Conservation (phyloP, 2,113 vertebrate species). For the Pantherophis guttatus region DNA sequence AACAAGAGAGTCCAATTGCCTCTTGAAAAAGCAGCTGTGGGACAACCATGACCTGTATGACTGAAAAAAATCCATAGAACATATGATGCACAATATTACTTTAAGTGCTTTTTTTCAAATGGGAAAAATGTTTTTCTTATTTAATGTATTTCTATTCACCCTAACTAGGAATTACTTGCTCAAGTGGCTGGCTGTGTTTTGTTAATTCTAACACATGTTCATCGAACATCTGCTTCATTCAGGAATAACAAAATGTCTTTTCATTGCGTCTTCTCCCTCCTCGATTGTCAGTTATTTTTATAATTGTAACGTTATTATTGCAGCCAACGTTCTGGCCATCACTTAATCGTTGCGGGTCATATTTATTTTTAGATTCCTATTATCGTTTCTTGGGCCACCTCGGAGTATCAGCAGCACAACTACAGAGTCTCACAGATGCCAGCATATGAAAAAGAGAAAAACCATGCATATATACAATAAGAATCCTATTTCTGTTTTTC, state of each 20-base stretch:
- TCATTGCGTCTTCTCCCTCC: constrained; percentile 53
- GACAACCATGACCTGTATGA: too few relatives aligned
- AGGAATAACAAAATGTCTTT: constrained; percentile 62
- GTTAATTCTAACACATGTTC: constrained; percentile 54
- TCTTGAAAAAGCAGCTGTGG: too few relatives aligned
- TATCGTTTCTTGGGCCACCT: constrained; percentile 50
- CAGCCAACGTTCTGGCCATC: constrained; percentile 51
- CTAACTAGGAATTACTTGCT: constrained; percentile 51
- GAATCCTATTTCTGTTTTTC: constrained; percentile 49
- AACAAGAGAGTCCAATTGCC: too few relatives aligned
- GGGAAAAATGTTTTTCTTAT: background rate
- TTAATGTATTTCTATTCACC: constrained; percentile 12
- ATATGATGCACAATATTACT: background rate
- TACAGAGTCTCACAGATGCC: constrained; percentile 56
- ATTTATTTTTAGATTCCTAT: constrained; percentile 65
- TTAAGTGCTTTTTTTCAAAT: background rate
- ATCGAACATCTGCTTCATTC: constrained; percentile 58
- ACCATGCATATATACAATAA: constrained; percentile 54
- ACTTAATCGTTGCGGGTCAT: constrained; percentile 57
- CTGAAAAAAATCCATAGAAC: too few relatives aligned
- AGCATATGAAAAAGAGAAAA: constrained; percentile 61
- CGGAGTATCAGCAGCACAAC: constrained; percentile 60
- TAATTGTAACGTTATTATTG: constrained; percentile 57
- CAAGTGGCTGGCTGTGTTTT: constrained; percentile 35
- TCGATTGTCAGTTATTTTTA: constrained; percentile 45